phyloP scores from a whole-genome alignment of 2,113 vertebrate species.

The Sminthopsis crassicaudata region DNA sequence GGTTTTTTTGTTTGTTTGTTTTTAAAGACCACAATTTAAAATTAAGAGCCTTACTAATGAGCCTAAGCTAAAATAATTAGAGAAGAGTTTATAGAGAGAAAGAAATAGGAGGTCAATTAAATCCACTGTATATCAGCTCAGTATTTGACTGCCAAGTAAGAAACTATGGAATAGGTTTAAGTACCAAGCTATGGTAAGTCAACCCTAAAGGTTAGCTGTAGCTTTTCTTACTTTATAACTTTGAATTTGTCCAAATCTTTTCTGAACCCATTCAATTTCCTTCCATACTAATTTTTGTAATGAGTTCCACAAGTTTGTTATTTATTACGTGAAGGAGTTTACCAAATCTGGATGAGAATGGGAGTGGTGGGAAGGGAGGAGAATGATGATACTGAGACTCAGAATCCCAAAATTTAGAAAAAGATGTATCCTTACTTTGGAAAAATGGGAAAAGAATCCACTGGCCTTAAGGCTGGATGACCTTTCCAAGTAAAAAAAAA shows the following conservation, averaged over 20 bases:
- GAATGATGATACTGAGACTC: neutral
- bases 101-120: neutral
- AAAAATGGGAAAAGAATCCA: neutral
- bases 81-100: neutral
- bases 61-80: neutral
- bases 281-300: neutral
- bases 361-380: neutral
- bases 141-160: neutral
- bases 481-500: neutral
- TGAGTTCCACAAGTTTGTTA: neutral
- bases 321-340: neutral
- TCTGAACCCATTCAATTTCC: neutral
- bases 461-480: neutral
- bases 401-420: neutral
- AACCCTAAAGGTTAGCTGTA: conserved; percentile 8
- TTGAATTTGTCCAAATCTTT: conserved; percentile 22
- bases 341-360: neutral
- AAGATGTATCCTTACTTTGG: neutral
- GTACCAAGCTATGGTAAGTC: neutral
- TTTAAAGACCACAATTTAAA: neutral
- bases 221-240: conserved; percentile 9
- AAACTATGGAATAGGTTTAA: neutral
- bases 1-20: neutral
- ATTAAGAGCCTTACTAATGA: conserved; percentile 9
- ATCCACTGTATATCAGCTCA: neutral